phyloP scores from a whole-genome alignment of 1,140 invertebrate species.

The Trialeurodes vaporariorum region DNA sequence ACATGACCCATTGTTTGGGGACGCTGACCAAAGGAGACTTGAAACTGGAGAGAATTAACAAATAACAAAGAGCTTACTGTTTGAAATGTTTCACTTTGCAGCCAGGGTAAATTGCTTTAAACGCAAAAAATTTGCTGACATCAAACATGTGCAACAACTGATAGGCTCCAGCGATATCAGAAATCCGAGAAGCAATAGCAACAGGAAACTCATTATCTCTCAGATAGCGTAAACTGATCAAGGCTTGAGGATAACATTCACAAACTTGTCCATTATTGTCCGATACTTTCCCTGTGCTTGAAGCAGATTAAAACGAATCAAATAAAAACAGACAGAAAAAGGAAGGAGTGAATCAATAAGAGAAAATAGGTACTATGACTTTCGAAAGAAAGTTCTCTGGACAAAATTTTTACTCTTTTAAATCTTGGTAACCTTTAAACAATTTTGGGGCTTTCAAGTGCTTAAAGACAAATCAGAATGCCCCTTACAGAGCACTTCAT shows the following conservation, averaged over 20 bases:
- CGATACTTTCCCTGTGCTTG: slow-evolving; percentile 28
- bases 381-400: not conserved
- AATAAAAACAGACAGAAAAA: not conserved
- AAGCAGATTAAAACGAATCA: no score
- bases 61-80: slow-evolving; percentile 42
- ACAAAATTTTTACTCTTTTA: not conserved
- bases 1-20: no score
- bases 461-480: no score
- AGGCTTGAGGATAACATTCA: slow-evolving; percentile 45
- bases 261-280: slow-evolving; percentile 41
- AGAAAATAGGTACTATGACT: not conserved
- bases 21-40: no score
- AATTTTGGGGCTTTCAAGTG: no score
- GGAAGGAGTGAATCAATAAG: not conserved
- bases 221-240: slow-evolving; percentile 45
- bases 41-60: no score
- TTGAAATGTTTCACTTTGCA: slow-evolving; percentile 55
- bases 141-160: slow-evolving; percentile 50
- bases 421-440: no score
- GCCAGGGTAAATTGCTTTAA: slow-evolving; percentile 63
- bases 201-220: slow-evolving; percentile 43
- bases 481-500: no score
- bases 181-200: slow-evolving; percentile 54
- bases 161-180: slow-evolving; percentile 48
- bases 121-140: slow-evolving; percentile 57